Percentiles rank a stretch among this genome's conserved stretches.
Evolutionary conservation across 2,888 invertebrate species (phyloP).

Genomic region (Clunio marinus): DNA sequence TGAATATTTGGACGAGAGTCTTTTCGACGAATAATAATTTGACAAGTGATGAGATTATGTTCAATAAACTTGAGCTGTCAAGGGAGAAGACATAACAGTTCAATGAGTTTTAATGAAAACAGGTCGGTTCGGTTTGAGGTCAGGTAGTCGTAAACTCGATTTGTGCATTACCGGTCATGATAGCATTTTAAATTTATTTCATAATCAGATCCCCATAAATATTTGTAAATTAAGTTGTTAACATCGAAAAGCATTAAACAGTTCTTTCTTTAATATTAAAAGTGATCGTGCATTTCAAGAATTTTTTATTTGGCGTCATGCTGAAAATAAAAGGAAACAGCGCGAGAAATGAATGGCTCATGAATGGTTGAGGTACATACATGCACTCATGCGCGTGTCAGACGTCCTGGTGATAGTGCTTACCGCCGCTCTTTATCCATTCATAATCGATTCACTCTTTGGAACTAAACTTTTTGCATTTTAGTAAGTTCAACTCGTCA

Average conservation of each 20-base stretch:
- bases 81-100: too few species aligned
- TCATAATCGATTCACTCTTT: background rate
- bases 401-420: conserved; percentile 2
- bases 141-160: conserved; percentile 1
- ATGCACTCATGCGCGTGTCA: background rate
- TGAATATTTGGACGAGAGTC: background rate
- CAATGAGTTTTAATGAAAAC: too few species aligned
- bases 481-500: too few species aligned
- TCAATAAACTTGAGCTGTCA: background rate
- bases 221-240: conserved; percentile 10
- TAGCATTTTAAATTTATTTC: too few species aligned
- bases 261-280: too few species aligned
- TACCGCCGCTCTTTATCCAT: background rate
- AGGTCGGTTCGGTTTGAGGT: too few species aligned
- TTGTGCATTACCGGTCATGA: too few species aligned
- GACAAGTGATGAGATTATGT: background rate
- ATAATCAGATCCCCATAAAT: too few species aligned
- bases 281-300: conserved; percentile 8
- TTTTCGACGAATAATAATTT: conserved; percentile 1
- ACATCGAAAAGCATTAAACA: background rate
- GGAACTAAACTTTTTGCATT: background rate
- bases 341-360: background rate
- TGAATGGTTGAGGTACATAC: background rate
- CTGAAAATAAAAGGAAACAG: conserved; percentile 16
- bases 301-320: conserved; percentile 7